These are phyloP conservation scores for Drosophila mulleri DNA, from an alignment of 2,888 invertebrate genomes.

Conservation along the genomic window DNA sequence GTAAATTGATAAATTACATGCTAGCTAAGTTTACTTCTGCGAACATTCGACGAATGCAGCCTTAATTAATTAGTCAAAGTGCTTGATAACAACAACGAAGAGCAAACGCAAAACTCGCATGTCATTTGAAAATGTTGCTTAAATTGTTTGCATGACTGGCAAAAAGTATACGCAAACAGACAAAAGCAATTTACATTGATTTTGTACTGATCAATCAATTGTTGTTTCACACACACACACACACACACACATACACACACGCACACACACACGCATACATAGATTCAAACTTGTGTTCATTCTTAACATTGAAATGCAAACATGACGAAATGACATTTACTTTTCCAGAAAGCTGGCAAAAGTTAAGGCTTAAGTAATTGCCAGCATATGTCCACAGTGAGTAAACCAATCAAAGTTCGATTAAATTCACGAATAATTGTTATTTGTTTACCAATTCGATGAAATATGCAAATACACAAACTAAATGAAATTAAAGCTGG, in stretches of 20 bases:
- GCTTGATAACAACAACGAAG: not conserved
- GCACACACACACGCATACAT: not conserved
- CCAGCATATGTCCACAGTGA: not conserved
- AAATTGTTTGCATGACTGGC: constrained; percentile 21
- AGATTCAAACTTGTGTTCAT: not conserved
- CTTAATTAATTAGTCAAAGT: constrained; percentile 50
- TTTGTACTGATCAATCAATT: constrained; percentile 15
- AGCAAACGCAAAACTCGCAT: constrained; percentile 13
- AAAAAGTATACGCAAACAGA: constrained; percentile 9
- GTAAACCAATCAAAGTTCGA: not conserved
- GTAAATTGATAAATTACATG: constrained; percentile 53
- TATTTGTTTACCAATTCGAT: not conserved
- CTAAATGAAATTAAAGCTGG: not conserved
- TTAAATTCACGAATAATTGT: not conserved
- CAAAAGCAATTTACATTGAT: constrained; percentile 6
- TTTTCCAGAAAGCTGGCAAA: constrained; percentile 4
- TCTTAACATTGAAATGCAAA: constrained; percentile 10
- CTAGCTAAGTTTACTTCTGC: constrained; percentile 18
- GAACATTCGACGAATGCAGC: constrained; percentile 18
- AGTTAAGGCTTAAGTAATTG: constrained; percentile 15
- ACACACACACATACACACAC: not conserved
- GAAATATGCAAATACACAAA: not conserved
- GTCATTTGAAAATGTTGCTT: constrained; percentile 22
- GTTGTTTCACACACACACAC: not conserved
- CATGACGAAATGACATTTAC: constrained; percentile 14